A percentile compares a stretch with the other conserved stretches of the same genome.
Conservation (phyloP, 2,797 vertebrate species). For the Eulemur coronatus region DNA sequence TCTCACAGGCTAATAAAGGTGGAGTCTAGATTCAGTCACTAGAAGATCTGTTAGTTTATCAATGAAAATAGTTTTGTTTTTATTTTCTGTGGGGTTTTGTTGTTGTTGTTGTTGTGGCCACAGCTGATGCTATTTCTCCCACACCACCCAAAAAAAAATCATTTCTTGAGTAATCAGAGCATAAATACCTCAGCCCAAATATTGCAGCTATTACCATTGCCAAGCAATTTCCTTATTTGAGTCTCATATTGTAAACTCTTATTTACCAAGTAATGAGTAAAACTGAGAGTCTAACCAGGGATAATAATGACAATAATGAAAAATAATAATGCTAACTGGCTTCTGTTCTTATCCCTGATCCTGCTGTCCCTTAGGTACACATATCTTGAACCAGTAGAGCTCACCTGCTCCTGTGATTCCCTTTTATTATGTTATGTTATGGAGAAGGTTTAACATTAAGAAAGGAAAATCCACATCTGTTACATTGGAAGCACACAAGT, state of each 20-base stretch:
- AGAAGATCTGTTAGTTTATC: neutral
- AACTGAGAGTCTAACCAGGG: neutral
- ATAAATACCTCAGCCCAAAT: neutral
- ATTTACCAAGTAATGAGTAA: neutral
- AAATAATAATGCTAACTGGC: neutral
- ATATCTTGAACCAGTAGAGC: neutral
- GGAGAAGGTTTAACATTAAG: neutral
- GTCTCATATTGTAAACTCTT: neutral
- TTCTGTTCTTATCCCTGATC: neutral
- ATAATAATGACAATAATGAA: neutral
- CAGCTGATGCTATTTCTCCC: neutral
- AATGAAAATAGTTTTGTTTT: neutral
- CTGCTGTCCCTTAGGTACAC: rapidly evolving
- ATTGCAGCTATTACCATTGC: neutral
- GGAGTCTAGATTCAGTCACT: neutral
- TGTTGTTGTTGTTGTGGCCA: neutral
- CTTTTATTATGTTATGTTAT: neutral
- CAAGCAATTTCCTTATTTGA: neutral
- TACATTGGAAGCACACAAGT: neutral
- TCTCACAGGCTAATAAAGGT: too few relatives aligned
- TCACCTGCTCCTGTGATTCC: neutral
- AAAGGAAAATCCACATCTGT: neutral
- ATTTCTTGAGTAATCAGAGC: neutral
- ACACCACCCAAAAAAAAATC: neutral
- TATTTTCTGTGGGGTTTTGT: neutral